phyloP scores from a whole-genome alignment of 2,888 invertebrate genomes.

The Drosophila leonis region DNA sequence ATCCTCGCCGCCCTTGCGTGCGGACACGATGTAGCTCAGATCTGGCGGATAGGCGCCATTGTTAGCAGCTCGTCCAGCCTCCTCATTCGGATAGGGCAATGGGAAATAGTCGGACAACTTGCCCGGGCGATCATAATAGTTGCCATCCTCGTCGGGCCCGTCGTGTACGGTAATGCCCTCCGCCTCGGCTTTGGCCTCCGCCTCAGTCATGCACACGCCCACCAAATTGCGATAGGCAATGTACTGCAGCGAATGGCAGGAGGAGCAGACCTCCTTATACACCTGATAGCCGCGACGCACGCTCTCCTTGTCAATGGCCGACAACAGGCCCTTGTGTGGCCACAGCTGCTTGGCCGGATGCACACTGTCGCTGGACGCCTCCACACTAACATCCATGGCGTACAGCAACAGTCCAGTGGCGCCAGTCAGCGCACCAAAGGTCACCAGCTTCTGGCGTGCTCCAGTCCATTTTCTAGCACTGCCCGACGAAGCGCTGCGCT shows the following conservation, averaged over 20 bases:
- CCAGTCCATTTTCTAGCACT: conserved; percentile 12
- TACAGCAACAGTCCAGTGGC: conserved; percentile 93
- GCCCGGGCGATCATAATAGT: conserved; percentile 96
- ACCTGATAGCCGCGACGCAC: conserved; percentile 96
- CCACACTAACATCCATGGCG: conserved; percentile 94
- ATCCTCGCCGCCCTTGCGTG: conserved; percentile 97
- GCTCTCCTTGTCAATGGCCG: conserved; percentile 94
- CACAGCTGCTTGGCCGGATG: conserved; percentile 94
- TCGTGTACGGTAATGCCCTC: conserved; percentile 91
- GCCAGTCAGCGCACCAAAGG: conserved; percentile 93
- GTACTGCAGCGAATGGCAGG: conserved; percentile 97
- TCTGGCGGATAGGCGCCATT: conserved; percentile 99
- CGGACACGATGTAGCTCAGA: conserved; percentile 94
- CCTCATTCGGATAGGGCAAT: conserved; percentile 97
- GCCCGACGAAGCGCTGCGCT: conserved; percentile 21
- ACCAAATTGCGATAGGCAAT: conserved; percentile 97
- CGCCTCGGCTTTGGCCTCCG: conserved; percentile 98
- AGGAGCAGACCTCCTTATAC: conserved; percentile 99
- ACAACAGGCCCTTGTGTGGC: conserved; percentile 92
- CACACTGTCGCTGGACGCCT: conserved; percentile 91
- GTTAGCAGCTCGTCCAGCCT: conserved; percentile 98
- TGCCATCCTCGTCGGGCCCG: conserved; percentile 94
- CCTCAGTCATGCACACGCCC: conserved; percentile 95
- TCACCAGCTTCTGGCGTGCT: conserved; percentile 83
- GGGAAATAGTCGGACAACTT: conserved; percentile 97